Evolutionary conservation across 1,140 invertebrate genomes (phyloP).

Genomic region (Nymphalis io): DNA sequence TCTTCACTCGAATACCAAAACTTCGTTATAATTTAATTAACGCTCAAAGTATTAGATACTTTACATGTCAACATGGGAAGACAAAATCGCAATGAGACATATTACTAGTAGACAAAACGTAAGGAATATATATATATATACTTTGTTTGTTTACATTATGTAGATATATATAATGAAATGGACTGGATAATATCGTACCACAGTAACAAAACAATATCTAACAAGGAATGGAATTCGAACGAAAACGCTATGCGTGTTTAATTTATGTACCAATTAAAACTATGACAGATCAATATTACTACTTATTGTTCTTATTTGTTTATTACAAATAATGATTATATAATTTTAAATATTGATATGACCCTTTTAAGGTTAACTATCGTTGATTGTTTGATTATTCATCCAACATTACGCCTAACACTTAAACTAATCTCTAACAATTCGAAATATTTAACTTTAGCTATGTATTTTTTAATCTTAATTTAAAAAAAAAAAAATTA

Average conservation of each 20-base stretch:
- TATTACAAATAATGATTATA: slow-evolving; percentile 75
- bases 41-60: too few species aligned
- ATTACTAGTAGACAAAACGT: too few species aligned
- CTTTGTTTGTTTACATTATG: neutral
- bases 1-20: too few species aligned
- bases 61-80: too few species aligned
- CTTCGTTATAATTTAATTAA: too few species aligned
- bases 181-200: neutral
- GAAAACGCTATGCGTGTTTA: slow-evolving; percentile 65
- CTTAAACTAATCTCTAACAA: slow-evolving; percentile 67
- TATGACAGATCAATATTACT: slow-evolving; percentile 65
- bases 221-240: slow-evolving; percentile 44
- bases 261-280: slow-evolving; percentile 47
- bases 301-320: slow-evolving; percentile 77
- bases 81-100: too few species aligned
- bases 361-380: slow-evolving; percentile 74
- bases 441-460: slow-evolving; percentile 61
- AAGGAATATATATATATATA: too few species aligned
- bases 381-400: slow-evolving; percentile 55
- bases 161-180: neutral
- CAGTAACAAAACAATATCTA: slow-evolving; percentile 23
- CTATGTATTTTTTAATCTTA: slow-evolving; percentile 38
- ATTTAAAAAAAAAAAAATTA: slow-evolving; percentile 52
- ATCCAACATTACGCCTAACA: slow-evolving; percentile 61
- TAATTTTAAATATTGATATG: slow-evolving; percentile 79